Base-by-base conservation (phyloP, 2,797 vertebrate genomes). In the Hippocampus kuda region DNA sequence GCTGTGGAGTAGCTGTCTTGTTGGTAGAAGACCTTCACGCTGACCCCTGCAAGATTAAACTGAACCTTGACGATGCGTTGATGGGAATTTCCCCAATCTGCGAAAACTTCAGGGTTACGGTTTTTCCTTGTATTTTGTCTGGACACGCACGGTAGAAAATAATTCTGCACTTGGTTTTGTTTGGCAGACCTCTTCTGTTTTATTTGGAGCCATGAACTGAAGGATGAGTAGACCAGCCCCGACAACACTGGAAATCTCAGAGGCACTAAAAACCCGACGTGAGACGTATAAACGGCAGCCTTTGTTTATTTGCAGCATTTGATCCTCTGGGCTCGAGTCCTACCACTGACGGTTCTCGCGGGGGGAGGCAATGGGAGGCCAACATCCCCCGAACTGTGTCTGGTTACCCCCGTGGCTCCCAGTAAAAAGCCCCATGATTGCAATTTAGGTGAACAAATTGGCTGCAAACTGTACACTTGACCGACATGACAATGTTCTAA, bases 81-180 rank as follows among this genome's bases (percentile, higher is more conserved):
- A 91, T 85, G 83, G 70, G 76, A 60, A 56, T 78, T 84, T 92
- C 91, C 91, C 83, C 46, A 83, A 15, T 85, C 79, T 78, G 80
- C 75, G 77, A 85, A 87, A 81, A 77, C 75, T 69, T 74, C 72
- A 22, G 81, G 78, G 83, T 76, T 85, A 81, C 89, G 86, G 84
- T 75, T 81, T 81, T 87, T 79, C 84, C 81, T 82, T 81, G 72
- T 92, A 82, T 92, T 94, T 92, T 88, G 87, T 85, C 92, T 93
- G 91, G 92, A 91, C 78, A 73, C 80, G 67, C 54, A 83, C 84
- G 87, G 81, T 91, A 90, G 91, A 92, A 93, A 92, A 90, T 83
- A 89, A 83, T 89, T 89, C 81, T 81, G 77, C 77, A 85, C 88
- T 81, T 83, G 85, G 82, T 91, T 92, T 86, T 85, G 81, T 87